These are phyloP conservation scores for Eolophus roseicapilla DNA, from an alignment of 2,113 vertebrate genomes.

Conservation along the genomic window DNA sequence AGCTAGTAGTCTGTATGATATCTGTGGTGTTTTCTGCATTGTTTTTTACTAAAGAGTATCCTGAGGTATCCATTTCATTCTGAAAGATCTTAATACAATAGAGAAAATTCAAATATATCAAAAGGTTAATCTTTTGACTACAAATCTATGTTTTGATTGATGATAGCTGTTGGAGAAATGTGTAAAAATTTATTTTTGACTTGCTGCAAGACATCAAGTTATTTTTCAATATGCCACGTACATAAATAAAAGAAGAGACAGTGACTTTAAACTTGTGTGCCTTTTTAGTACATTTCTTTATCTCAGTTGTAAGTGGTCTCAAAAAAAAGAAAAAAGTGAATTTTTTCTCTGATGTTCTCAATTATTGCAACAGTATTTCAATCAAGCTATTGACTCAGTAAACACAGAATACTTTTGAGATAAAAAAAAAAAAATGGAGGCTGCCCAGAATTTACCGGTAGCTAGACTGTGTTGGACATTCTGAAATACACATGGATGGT, in stretches of 20 bases:
- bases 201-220: constrained; percentile 5
- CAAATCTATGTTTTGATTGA: constrained; percentile 62
- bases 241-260: neutral
- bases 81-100: constrained; percentile 27
- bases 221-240: constrained; percentile 50
- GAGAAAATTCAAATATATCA: constrained; percentile 38
- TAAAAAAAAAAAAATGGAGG: neutral
- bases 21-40: neutral
- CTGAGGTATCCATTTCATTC: neutral
- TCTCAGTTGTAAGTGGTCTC: neutral
- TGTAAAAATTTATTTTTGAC: constrained; percentile 48
- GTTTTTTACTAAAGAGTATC: neutral
- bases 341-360: too few relatives aligned
- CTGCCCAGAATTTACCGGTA: neutral
- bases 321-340: neutral
- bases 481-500: neutral
- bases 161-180: constrained; percentile 24
- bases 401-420: neutral
- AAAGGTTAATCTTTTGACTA: constrained; percentile 34
- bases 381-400: too few relatives aligned
- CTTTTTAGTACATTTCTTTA: neutral
- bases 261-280: neutral
- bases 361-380: too few relatives aligned
- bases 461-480: neutral
- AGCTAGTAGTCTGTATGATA: neutral